Evolutionary conservation across 2,113 vertebrate species (phyloP).

Genomic region (Tupaia tana): DNA sequence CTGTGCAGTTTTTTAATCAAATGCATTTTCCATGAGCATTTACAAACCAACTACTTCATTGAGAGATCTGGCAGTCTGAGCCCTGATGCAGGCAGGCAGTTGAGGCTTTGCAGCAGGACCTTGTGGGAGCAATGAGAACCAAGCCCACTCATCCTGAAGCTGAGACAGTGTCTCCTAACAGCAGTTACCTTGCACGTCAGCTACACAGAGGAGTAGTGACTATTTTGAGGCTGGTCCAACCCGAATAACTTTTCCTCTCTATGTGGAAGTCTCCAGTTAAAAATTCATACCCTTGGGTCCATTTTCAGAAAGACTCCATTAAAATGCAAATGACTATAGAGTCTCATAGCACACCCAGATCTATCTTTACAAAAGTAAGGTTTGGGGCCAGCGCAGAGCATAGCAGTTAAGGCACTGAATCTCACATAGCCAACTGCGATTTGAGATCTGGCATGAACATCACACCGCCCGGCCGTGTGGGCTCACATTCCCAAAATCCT

Average conservation of each 20-base stretch:
- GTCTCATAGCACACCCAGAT: background rate
- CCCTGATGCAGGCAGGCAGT: background rate
- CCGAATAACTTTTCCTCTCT: background rate
- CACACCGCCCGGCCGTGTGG: too few species aligned
- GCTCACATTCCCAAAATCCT: too few species aligned
- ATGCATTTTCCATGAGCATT: too few species aligned
- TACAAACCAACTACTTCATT: background rate
- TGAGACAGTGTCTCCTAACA: background rate
- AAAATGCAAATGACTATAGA: background rate
- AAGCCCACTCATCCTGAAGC: background rate
- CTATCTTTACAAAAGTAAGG: background rate
- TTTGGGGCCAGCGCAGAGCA: background rate
- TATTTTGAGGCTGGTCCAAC: background rate
- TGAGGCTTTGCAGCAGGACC: background rate
- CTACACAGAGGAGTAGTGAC: background rate
- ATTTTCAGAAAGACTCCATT: conserved; percentile 4
- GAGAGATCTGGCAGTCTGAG: background rate
- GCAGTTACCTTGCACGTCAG: background rate
- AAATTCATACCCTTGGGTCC: background rate
- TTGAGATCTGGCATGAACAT: too few species aligned
- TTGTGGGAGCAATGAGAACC: background rate
- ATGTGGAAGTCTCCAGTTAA: background rate
- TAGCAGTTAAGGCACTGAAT: too few species aligned
- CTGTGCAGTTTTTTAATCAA: too few species aligned
- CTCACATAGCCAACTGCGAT: too few species aligned